Conservation (phyloP, 2,113 vertebrate genomes). For the Chloroceryle aenea region DNA sequence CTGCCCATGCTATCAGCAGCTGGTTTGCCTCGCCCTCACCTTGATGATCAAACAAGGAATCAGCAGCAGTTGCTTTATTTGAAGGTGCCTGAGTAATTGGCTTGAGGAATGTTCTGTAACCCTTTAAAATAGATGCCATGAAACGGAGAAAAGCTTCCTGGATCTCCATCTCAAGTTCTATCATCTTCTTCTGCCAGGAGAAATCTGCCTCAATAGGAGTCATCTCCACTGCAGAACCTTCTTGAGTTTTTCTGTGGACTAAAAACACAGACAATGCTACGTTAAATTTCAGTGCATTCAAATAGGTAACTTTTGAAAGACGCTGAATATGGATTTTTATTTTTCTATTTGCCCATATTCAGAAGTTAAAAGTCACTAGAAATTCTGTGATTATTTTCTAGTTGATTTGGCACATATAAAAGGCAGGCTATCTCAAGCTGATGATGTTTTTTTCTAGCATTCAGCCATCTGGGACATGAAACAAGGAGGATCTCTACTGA, state of each 20-base stretch:
- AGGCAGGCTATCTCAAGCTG: background rate
- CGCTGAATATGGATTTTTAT: accelerated
- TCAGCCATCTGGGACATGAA: background rate
- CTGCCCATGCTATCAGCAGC: background rate
- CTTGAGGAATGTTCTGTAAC: constrained; percentile 92
- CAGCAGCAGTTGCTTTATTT: constrained; percentile 91
- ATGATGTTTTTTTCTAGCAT: background rate
- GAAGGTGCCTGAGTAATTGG: constrained; percentile 96
- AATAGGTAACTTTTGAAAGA: background rate
- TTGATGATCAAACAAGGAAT: constrained; percentile 95
- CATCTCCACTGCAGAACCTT: constrained; percentile 88
- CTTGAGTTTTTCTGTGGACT: constrained; percentile 83
- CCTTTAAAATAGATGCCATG: constrained; percentile 95
- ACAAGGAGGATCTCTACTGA: background rate
- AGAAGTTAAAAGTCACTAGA: background rate
- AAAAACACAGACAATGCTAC: background rate
- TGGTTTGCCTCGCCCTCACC: constrained; percentile 73
- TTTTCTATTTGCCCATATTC: background rate
- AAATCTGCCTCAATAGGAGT: constrained; percentile 97
- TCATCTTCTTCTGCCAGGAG: constrained; percentile 95
- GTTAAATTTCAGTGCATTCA: background rate
- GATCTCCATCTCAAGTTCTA: constrained; percentile 92
- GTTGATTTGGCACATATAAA: background rate
- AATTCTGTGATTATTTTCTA: background rate
- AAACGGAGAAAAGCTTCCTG: constrained; percentile 95